Conservation (phyloP, 2,797 vertebrate genomes). For the Phataginus tricuspis region DNA sequence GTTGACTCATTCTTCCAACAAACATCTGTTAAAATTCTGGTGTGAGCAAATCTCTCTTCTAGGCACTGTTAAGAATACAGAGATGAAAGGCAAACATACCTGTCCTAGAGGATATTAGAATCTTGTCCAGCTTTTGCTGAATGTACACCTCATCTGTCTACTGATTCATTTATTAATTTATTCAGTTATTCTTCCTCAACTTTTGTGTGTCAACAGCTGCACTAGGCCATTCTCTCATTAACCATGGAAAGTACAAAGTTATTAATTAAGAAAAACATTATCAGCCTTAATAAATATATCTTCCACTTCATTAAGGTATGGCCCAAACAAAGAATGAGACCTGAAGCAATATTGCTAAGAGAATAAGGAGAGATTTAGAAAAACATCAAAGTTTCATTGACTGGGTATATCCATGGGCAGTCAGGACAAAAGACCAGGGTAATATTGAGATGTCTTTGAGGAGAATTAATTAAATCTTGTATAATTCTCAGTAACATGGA, state of each 20-base stretch:
- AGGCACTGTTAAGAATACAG: not conserved
- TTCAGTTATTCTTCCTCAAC: not conserved
- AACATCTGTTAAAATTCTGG: conserved; percentile 26
- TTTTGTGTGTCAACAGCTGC: not conserved
- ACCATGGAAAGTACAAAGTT: not conserved
- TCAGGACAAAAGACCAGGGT: not conserved
- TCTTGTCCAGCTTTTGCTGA: not conserved
- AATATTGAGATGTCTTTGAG: not conserved
- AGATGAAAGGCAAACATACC: not conserved
- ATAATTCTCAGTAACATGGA: not conserved
- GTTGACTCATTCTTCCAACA: not conserved
- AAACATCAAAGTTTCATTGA: conserved; percentile 29
- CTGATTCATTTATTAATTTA: not conserved
- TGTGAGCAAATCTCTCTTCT: not conserved
- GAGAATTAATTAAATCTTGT: not conserved
- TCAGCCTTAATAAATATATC: not conserved
- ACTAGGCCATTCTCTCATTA: not conserved
- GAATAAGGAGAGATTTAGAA: not conserved
- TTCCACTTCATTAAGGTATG: not conserved
- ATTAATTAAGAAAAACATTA: conserved; percentile 20
- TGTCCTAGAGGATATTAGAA: not conserved
- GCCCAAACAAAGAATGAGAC: not conserved
- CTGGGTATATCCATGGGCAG: not conserved
- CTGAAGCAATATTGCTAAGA: not conserved
- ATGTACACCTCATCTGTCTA: not conserved